Evolutionary conservation across 1,140 invertebrate species (phyloP), one percentile per base, ranked within the genome.

Genomic region (Drosophila oshimai): DNA sequence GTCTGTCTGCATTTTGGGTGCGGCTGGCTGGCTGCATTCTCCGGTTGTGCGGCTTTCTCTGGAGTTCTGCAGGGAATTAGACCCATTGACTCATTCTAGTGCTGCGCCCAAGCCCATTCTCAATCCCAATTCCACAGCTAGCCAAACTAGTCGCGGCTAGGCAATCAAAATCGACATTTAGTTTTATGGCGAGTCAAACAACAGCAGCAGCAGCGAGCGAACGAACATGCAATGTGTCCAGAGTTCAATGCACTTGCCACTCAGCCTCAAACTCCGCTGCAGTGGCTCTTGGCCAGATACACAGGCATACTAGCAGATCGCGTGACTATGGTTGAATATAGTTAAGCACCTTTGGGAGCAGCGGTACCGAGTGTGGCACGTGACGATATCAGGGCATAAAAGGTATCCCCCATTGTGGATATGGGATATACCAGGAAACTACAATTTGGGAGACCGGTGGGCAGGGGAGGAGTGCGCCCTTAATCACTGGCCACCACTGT

Each of bases 161-260:
- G 60, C 62, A 67, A 67, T 67, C 62, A 67, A 67, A 67, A 67
- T 67, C 62, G 62, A 67, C 62, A 67, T 67, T 67, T 67, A 65
- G 60, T 67, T 67, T 67, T 67, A 67, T 50, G 62, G 41, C 61
- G 31, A 62, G 58, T 58, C 58, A 42, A 64, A 49, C 61, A 61
- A 62, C 61, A 65, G 34, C 28, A 45, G 17, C 50, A 10, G 17
- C 20, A 62, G 28, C 28, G 15, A 22, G n/a, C 58, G 39, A 64
- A 65, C 58, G 39, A 64, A 65, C 62, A 67, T 67, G 62, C 62
- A 67, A 67, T 67, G 62, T 64, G 61, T 33, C 44, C 62, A 28
- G 44, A 26, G 62, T 67, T 67, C 62, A 67, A 67, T 67, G 62
- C 62, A 67, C 62, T 67, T 67, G 62, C 58, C 60, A 44, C 42